Conservation (phyloP, 2,113 vertebrate genomes). For the Pyxicephalus adspersus region DNA sequence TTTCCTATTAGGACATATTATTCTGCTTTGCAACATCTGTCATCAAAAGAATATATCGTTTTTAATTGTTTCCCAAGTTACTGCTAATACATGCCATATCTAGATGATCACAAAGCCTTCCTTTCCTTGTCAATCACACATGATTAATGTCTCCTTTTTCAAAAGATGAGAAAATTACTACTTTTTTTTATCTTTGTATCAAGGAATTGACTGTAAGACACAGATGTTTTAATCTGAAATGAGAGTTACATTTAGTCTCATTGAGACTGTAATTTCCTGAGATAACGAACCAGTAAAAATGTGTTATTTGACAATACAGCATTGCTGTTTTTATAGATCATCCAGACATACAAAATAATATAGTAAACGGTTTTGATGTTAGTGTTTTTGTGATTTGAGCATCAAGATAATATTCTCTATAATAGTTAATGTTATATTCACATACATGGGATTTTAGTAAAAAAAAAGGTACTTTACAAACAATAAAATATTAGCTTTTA, state of each 20-base stretch:
- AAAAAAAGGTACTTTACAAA: no score
- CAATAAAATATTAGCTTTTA: no score
- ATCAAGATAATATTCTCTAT: no score
- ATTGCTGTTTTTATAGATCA: background rate
- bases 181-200: slow-evolving; percentile 3
- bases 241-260: slow-evolving; percentile 3
- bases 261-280: slow-evolving; percentile 26
- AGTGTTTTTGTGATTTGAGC: no score
- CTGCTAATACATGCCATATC: background rate
- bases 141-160: slow-evolving; percentile 34
- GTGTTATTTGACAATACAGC: background rate
- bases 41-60: slow-evolving; percentile 12
- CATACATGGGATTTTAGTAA: no score
- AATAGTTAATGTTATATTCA: no score
- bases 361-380: no score
- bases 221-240: slow-evolving; percentile 18
- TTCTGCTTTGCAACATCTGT: slow-evolving; percentile 5
- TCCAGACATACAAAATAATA: no score
- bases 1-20: slow-evolving; percentile 2
- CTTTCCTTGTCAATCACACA: slow-evolving; percentile 21
- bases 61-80: background rate
- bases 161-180: slow-evolving; percentile 16
- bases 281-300: background rate
- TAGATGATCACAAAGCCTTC: background rate
- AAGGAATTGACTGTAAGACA: background rate